Conservation (phyloP, 2,888 invertebrate species). For the Parapristionchus giblindavisi region DNA sequence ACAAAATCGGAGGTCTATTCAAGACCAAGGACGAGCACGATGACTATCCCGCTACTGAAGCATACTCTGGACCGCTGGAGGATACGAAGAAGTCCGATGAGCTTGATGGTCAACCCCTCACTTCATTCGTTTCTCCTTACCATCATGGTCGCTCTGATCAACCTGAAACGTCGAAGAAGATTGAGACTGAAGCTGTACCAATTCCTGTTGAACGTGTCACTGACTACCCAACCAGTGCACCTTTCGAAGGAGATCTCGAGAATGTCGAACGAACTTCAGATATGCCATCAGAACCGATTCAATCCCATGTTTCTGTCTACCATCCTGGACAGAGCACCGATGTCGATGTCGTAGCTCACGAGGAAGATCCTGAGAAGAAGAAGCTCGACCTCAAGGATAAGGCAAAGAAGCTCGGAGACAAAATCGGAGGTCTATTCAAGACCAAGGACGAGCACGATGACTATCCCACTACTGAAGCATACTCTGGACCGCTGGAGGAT, state of each 20-base stretch:
- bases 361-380: constrained; percentile 5
- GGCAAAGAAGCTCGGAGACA: constrained; percentile 7
- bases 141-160: too few species aligned
- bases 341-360: neutral
- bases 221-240: neutral
- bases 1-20: too few species aligned
- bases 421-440: constrained; percentile 2
- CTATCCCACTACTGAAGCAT: neutral
- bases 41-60: too few species aligned
- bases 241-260: neutral
- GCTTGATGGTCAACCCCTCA: too few species aligned
- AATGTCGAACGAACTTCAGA: neutral
- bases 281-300: neutral
- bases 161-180: neutral
- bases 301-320: neutral
- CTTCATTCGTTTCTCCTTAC: too few species aligned
- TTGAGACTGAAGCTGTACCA: neutral
- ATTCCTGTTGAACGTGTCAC: neutral
- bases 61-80: too few species aligned
- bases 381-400: constrained; percentile 12
- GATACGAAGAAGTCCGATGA: too few species aligned
- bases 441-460: constrained; percentile 10
- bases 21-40: too few species aligned
- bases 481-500: neutral
- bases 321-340: neutral